Conservation (phyloP, 2,888 invertebrate genomes). For the Nymphalis c-album region DNA sequence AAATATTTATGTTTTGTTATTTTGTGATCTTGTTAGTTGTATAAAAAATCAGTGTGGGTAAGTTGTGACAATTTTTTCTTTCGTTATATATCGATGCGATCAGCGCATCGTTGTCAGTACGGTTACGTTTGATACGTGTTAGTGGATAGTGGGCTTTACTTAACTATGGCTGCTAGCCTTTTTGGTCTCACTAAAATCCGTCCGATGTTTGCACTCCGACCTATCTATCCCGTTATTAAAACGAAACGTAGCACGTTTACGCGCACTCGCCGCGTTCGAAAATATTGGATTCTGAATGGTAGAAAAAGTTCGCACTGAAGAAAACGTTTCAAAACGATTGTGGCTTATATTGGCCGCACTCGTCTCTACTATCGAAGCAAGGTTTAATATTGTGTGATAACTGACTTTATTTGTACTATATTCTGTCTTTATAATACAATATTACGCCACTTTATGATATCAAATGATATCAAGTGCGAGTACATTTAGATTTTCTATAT, state of each 20-base stretch:
- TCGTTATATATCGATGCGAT: neutral
- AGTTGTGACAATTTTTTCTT: neutral
- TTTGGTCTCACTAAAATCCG: slow-evolving; percentile 46
- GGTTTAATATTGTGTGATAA: slow-evolving; percentile 13
- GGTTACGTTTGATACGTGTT: neutral
- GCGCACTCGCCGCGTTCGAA: slow-evolving; percentile 42
- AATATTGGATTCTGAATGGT: slow-evolving; percentile 48
- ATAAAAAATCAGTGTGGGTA: no score
- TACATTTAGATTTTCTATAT: neutral
- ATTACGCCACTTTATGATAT: neutral
- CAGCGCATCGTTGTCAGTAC: neutral
- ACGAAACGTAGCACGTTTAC: slow-evolving; percentile 46
- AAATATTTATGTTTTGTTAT: no score
- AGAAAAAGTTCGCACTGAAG: slow-evolving; percentile 38
- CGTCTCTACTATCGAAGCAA: slow-evolving; percentile 12
- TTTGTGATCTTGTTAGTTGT: no score
- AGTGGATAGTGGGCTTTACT: slow-evolving; percentile 33
- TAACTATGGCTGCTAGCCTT: slow-evolving; percentile 41
- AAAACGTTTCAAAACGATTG: slow-evolving; percentile 32
- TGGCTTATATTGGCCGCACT: slow-evolving; percentile 26
- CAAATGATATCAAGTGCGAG: neutral
- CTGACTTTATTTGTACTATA: neutral
- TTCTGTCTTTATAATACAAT: neutral
- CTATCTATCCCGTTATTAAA: slow-evolving; percentile 51
- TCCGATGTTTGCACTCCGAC: slow-evolving; percentile 47